phyloP scores from a whole-genome alignment of 2,113 vertebrate species.

The Centropristis striata region DNA sequence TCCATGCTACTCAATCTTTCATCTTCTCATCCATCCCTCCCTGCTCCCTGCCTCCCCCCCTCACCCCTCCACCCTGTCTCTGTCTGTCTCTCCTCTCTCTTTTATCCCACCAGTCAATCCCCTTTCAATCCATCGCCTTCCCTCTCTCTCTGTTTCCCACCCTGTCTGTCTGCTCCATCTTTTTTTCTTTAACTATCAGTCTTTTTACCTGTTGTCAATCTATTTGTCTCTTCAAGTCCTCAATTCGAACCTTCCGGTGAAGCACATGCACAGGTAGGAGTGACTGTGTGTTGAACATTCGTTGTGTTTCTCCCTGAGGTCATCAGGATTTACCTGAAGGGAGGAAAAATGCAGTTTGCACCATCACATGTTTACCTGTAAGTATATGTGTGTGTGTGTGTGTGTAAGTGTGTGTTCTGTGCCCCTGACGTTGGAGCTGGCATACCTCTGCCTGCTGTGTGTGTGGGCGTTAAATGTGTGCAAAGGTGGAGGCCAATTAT shows the following conservation, averaged over 20 bases:
- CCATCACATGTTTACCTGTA: constrained; percentile 10
- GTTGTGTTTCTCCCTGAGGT: background rate
- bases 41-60: constrained; percentile 3
- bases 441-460: constrained; percentile 1
- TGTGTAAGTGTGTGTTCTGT: background rate
- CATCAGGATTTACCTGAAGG: constrained; percentile 12
- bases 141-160: constrained; percentile 18
- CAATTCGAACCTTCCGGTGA: background rate
- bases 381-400: background rate
- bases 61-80: constrained; percentile 45
- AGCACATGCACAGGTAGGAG: background rate
- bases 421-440: background rate
- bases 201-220: constrained; percentile 31
- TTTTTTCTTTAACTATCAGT: constrained; percentile 59
- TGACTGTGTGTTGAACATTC: background rate
- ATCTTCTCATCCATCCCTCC: constrained; percentile 67
- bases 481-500: constrained; percentile 32
- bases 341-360: constrained; percentile 10
- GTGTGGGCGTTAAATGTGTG: constrained; percentile 8
- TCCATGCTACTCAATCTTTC: constrained; percentile 80
- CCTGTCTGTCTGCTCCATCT: constrained; percentile 37
- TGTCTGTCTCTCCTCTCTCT: constrained; percentile 52
- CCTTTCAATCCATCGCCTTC: constrained; percentile 37
- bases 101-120: constrained; percentile 35
- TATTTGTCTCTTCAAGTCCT: constrained; percentile 16